Base-by-base conservation (phyloP, 2,797 vertebrate genomes). In the Hoplostethus mediterraneus region DNA sequence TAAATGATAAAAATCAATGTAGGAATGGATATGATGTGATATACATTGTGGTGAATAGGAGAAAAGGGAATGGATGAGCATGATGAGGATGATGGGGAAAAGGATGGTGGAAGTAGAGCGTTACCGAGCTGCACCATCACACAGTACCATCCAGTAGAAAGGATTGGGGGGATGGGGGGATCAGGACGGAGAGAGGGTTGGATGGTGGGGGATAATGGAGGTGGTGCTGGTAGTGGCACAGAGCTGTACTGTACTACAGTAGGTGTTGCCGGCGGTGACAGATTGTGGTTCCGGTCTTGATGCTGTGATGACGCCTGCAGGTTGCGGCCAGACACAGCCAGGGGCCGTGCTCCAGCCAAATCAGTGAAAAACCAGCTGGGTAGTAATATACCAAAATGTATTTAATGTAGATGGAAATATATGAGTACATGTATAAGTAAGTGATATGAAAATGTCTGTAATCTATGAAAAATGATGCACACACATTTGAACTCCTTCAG, bases 201-300 rank as follows among this genome's bases (percentile, higher is more conserved):
- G 60, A 13, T 11, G 57, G 21, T 17, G 33, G 44, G n/a, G 10
- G 9, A 14, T 47, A 11, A 36, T 38, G n/a, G 61, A 70, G 56
- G 30, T 57, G 71, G 44, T 58, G 45, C 12, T 54, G 74, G 56
- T 48, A 25, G 79, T 8, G 3, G 52, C 65, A 48, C 67, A 21
- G 74, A 68, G 55, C 64, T 53, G 45, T 31, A 66, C 68, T 71
- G 67, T 70, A 81, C 67, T 69, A 79, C 78, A 81, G 77, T 62
- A 28, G 66, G 68, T 63, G 61, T 3, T 21, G 57, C 36, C 54
- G 71, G 63, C 49, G 70, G 71, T 86, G 88, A 90, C 93, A 93
- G 91, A 90, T 91, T 91, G 90, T 62, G 68, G 58, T 82, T 88
- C 80, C 56, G 67, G 72, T 75, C 66, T 71, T 71, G n/a, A 76